Percentiles rank a stretch among this genome's conserved stretches.
phyloP scores from a whole-genome alignment of 2,113 vertebrate species.

The Acrocephalus arundinaceus region DNA sequence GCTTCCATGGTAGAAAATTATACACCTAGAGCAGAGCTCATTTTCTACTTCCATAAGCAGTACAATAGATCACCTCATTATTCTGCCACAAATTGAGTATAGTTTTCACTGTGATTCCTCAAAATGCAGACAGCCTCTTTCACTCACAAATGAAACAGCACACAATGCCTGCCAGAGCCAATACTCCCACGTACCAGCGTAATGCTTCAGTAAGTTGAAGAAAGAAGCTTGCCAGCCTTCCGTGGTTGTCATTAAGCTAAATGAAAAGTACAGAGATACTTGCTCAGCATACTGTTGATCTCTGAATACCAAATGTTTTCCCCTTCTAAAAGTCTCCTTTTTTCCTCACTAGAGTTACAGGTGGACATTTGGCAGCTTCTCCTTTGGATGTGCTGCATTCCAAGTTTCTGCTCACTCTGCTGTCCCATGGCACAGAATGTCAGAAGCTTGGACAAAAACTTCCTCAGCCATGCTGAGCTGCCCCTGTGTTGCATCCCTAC shows the following conservation, averaged over 20 bases:
- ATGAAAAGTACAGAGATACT: neutral
- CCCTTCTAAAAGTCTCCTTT: neutral
- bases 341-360: neutral
- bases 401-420: neutral
- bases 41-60: constrained; percentile 50
- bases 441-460: neutral
- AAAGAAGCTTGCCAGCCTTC: constrained; percentile 19
- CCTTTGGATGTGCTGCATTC: neutral
- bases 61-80: constrained; percentile 43
- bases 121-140: constrained; percentile 32
- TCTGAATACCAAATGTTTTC: neutral
- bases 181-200: neutral
- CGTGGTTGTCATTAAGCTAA: neutral
- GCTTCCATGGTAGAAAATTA: neutral
- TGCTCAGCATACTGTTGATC: neutral
- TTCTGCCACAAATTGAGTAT: constrained; percentile 31
- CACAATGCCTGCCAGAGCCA: constrained; percentile 16
- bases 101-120: constrained; percentile 17
- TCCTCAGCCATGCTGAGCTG: neutral
- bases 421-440: neutral
- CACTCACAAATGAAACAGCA: constrained; percentile 37
- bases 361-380: neutral
- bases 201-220: constrained; percentile 20
- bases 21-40: neutral
- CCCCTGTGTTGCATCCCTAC: rapidly evolving